A percentile compares a stretch with the other conserved stretches of the same genome.
Evolutionary conservation across 2,797 vertebrate species (phyloP).

Genomic region (Chelidonichthys spinosus): DNA sequence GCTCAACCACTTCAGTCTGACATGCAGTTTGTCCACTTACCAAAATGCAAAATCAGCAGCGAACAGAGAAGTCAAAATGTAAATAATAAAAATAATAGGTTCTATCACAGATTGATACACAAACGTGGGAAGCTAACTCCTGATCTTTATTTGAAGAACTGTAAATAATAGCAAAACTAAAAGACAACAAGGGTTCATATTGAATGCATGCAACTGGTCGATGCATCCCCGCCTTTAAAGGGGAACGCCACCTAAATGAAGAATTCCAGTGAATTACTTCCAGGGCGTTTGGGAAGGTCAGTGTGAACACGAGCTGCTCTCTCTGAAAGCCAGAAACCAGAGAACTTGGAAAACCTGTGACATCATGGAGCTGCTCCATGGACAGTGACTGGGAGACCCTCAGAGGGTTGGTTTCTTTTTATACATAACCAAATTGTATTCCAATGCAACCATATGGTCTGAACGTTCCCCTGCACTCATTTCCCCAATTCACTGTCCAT

Average conservation of each 20-base stretch:
- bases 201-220: conserved; percentile 41
- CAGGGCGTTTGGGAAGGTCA: neutral
- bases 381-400: no score
- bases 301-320: neutral
- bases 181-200: conserved; percentile 36
- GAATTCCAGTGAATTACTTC: neutral
- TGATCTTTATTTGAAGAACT: conserved; percentile 24
- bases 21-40: conserved; percentile 90
- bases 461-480: neutral
- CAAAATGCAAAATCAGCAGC: conserved; percentile 90
- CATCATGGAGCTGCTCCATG: neutral
- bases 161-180: conserved; percentile 42
- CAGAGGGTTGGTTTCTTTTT: no score
- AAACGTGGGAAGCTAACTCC: conserved; percentile 37
- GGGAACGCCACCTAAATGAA: neutral
- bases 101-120: conserved; percentile 62
- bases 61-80: conserved; percentile 86
- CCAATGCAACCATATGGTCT: neutral
- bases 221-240: neutral
- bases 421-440: no score
- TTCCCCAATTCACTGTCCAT: no score
- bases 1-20: conserved; percentile 87
- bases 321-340: neutral
- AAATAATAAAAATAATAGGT: conserved; percentile 81
- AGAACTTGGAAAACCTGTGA: neutral